phyloP scores from a whole-genome alignment of 2,797 vertebrate species.

The Sebastiscus tertius region DNA sequence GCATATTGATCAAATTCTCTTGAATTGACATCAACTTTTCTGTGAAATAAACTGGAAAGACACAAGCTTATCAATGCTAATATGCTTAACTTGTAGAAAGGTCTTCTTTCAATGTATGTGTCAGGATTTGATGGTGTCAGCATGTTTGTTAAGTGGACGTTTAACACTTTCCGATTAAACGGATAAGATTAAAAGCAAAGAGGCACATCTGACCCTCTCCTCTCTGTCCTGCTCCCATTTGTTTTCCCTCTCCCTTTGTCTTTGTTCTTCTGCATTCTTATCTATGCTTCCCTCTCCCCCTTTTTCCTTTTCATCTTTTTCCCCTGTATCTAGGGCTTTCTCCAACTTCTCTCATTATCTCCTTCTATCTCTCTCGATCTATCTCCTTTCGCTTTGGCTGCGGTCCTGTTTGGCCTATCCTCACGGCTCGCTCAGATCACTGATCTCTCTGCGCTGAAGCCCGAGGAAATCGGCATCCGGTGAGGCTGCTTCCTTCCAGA shows the following conservation, averaged over 20 bases:
- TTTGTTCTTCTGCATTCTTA: slow-evolving; percentile 10
- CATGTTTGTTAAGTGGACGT: neutral
- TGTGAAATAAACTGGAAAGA: neutral
- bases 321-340: slow-evolving; percentile 30
- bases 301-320: slow-evolving; percentile 17
- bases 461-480: slow-evolving; percentile 16
- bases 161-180: slow-evolving; percentile 17
- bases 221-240: neutral
- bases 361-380: slow-evolving; percentile 19
- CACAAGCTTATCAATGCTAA: neutral
- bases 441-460: slow-evolving; percentile 19
- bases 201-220: neutral
- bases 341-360: slow-evolving; percentile 55
- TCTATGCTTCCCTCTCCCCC: neutral
- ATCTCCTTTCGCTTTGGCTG: slow-evolving; percentile 41
- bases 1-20: neutral
- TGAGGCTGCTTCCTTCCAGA: slow-evolving; percentile 40
- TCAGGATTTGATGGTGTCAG: neutral
- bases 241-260: neutral
- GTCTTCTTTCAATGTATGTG: neutral
- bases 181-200: neutral
- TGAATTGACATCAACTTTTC: neutral
- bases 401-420: slow-evolving; percentile 28
- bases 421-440: slow-evolving; percentile 31
- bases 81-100: neutral